Conservation (phyloP, 1,140 invertebrate genomes). For the Drosophila bipectinata region DNA sequence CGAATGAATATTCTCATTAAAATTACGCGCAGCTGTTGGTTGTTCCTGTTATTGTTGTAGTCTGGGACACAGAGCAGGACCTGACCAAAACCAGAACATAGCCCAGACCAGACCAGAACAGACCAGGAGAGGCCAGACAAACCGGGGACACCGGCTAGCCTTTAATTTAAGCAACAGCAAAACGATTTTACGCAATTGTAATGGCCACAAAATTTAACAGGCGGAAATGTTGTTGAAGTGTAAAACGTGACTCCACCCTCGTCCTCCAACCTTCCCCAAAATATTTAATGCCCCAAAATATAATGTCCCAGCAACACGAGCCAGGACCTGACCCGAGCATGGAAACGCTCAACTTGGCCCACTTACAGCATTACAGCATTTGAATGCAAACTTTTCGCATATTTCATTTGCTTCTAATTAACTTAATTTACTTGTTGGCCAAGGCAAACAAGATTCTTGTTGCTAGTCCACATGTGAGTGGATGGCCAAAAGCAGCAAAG, state of each 20-base stretch:
- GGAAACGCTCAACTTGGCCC: slow-evolving; percentile 37
- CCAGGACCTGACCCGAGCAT: slow-evolving; percentile 14
- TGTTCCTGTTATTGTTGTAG: slow-evolving; percentile 5
- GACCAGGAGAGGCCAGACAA: slow-evolving; percentile 13
- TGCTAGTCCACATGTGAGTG: slow-evolving; percentile 29
- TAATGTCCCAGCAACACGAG: slow-evolving; percentile 34
- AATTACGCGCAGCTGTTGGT: slow-evolving; percentile 67
- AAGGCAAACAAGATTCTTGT: slow-evolving; percentile 18
- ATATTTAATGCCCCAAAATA: slow-evolving; percentile 57
- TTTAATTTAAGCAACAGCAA: slow-evolving; percentile 60
- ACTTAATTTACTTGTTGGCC: slow-evolving; percentile 64
- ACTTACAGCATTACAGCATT: slow-evolving; percentile 52
- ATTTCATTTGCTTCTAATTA: slow-evolving; percentile 71
- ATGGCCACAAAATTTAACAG: slow-evolving; percentile 63
- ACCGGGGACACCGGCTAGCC: slow-evolving; percentile 16
- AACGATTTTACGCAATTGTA: slow-evolving; percentile 73
- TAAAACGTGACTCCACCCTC: slow-evolving; percentile 56
- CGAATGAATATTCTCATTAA: slow-evolving; percentile 77
- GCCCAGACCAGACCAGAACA: slow-evolving; percentile 9
- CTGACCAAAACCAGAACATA: slow-evolving; percentile 28
- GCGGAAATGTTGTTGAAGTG: slow-evolving; percentile 72
- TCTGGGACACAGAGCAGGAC: slow-evolving; percentile 15
- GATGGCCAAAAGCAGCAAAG: slow-evolving; percentile 10
- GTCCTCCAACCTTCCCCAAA: slow-evolving; percentile 9
- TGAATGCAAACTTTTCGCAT: slow-evolving; percentile 71